Evolutionary conservation across 2,797 vertebrate species (phyloP).

Genomic region (Dicrostonyx torquatus): DNA sequence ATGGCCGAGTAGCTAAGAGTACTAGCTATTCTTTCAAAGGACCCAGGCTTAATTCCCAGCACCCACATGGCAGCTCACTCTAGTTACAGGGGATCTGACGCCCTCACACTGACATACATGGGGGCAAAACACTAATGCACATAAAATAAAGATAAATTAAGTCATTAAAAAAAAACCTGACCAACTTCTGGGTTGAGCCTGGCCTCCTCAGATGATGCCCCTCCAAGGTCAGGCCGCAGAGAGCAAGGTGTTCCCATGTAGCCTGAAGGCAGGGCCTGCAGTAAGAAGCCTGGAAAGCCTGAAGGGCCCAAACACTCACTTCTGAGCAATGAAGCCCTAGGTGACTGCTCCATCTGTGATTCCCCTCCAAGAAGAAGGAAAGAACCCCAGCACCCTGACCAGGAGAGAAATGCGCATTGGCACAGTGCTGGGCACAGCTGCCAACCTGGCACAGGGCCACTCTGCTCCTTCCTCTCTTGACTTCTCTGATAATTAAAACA

Average conservation of each 20-base stretch:
- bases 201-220: too few species aligned
- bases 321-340: background rate
- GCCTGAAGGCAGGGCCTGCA: background rate
- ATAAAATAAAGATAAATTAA: background rate
- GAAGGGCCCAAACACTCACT: background rate
- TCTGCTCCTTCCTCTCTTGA: background rate
- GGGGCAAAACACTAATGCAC: background rate
- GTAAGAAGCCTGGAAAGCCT: background rate
- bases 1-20: background rate
- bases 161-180: background rate
- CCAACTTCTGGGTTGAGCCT: background rate
- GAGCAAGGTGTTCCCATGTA: background rate
- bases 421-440: background rate
- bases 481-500: background rate
- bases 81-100: background rate
- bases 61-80: background rate
- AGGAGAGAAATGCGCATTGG: background rate
- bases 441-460: background rate
- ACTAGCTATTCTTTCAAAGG: background rate
- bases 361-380: background rate
- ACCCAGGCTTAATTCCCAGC: background rate
- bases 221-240: background rate
- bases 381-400: background rate
- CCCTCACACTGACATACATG: background rate
- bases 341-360: background rate